Conservation (phyloP, 2,113 vertebrate genomes). For the Sinocyclocheilus anshuiensis region DNA sequence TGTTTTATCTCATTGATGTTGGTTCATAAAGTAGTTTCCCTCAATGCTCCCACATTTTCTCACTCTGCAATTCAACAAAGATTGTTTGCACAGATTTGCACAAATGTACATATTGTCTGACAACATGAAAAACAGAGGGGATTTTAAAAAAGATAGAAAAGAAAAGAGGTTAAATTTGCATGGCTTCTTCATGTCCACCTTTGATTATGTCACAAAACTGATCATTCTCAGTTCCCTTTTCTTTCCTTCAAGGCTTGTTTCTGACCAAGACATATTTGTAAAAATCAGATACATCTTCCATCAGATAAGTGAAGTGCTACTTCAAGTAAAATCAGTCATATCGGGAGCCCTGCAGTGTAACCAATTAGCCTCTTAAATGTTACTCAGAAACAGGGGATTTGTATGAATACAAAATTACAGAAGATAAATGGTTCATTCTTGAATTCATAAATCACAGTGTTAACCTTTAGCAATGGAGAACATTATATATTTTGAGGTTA, state of each 20-base stretch:
- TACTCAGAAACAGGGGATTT: slow-evolving; percentile 18
- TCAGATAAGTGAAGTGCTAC: neutral
- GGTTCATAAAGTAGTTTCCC: neutral
- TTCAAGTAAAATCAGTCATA: neutral
- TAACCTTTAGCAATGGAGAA: slow-evolving; percentile 28
- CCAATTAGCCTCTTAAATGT: slow-evolving; percentile 40
- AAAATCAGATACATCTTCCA: too few species aligned
- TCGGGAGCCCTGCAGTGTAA: slow-evolving; percentile 4
- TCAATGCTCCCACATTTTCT: neutral
- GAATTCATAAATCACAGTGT: slow-evolving; percentile 39
- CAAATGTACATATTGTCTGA: too few species aligned
- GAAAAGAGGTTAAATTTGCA: too few species aligned
- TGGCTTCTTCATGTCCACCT: neutral
- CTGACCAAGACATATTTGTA: neutral
- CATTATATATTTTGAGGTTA: neutral
- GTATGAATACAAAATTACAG: slow-evolving; percentile 14
- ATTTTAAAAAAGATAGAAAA: neutral
- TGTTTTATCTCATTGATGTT: neutral
- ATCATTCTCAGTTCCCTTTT: neutral
- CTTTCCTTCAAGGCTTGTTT: neutral
- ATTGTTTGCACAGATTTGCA: neutral
- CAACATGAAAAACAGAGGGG: neutral
- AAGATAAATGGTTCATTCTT: slow-evolving; percentile 31
- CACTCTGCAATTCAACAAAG: neutral
- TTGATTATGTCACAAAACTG: neutral